Conservation (phyloP, 1,140 invertebrate species). For the Myzus persicae region DNA sequence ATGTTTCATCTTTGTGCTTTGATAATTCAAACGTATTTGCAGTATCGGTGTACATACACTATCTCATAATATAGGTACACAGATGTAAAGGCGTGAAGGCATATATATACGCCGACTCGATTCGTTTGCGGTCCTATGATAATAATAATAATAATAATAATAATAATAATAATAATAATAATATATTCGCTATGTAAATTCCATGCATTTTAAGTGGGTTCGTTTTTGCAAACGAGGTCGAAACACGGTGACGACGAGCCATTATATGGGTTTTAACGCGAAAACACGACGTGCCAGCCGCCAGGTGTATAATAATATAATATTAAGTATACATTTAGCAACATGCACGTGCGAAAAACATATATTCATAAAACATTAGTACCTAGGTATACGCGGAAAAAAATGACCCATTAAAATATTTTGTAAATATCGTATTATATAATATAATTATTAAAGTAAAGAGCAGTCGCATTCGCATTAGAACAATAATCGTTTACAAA, state of each 20-base stretch:
- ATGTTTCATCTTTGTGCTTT: not conserved
- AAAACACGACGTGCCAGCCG: not conserved
- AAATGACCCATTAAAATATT: not conserved
- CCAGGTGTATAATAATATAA: conserved; percentile 4
- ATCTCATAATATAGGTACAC: not conserved
- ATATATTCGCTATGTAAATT: not conserved
- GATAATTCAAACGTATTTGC: not conserved
- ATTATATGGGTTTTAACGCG: not conserved
- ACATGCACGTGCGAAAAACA: not conserved
- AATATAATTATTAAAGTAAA: no score
- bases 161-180: not conserved
- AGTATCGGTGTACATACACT: not conserved
- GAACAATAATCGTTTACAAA: no score
- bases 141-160: not conserved
- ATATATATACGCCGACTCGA: not conserved
- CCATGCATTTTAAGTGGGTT: not conserved
- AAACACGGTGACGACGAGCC: not conserved
- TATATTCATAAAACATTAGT: not conserved
- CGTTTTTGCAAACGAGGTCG: not conserved
- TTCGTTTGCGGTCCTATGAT: not conserved
- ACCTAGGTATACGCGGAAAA: not conserved
- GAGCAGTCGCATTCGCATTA: not conserved
- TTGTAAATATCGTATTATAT: not conserved
- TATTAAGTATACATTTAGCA: not conserved
- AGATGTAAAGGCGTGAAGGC: not conserved